Base-by-base conservation (phyloP, 2,797 vertebrate genomes). In the Cyprinella venusta region DNA sequence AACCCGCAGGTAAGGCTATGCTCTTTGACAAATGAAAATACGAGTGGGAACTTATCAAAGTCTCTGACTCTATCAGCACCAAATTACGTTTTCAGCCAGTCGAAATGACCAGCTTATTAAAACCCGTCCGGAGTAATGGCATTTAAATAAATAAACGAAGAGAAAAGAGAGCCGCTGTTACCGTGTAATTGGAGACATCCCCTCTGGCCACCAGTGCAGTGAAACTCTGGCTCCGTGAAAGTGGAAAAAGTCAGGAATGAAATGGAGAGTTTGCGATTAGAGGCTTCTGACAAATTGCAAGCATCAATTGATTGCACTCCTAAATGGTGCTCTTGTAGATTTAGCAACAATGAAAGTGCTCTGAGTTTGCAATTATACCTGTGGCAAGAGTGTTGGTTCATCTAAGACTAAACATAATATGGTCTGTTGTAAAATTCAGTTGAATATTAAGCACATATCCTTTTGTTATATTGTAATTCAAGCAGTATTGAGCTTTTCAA, bases 141-240 rank as follows among this genome's bases (percentile, higher is more conserved):
- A 76, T 86, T 83, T 80, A 81, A 81, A 84, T 84, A 86, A 86
- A 86, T 80, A 83, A 75, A 80, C 33, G 38, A 65, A 68, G 69
- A 50, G 72, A 75, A 59, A 13, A 67, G 38, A 68, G 71, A 80
- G 48, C 19, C 2, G 15, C 26, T 71, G 64, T 76, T 69, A 38
- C 59, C 36, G 40, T 68, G 70, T 80, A 84, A 80, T 84, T 84
- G 79, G 61, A 80, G 70, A 80, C 54, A 64, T 75, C 48, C 69
- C 83, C 83, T 84, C 78, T 61, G 79, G 83, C 69, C 45, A 76
- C 48, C 74, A 24, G 26, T 63, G 81, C 75, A 45, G 83, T 80
- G 59, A 75, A 80, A 80, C 77, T 75, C 33, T 38, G 42, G 48
- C 40, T 72, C 59, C 2, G 48, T 67, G 70, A 80, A 79, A 56